Percentiles rank a stretch among this genome's conserved stretches.
Conservation (phyloP, 1,140 invertebrate species). For the Adelges cooleyi region DNA sequence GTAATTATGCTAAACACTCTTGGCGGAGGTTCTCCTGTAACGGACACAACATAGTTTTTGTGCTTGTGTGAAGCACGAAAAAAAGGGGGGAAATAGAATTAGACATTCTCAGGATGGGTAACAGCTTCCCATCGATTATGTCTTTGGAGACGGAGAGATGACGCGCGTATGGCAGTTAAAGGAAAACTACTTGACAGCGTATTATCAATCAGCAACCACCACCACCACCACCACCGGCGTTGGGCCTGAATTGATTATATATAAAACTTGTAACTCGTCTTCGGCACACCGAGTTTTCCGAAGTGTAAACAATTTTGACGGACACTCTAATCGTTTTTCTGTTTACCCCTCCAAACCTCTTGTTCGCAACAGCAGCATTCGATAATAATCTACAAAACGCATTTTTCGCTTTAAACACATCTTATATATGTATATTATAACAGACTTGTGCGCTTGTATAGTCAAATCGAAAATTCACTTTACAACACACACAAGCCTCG, state of each 20-base stretch:
- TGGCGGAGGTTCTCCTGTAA: neutral
- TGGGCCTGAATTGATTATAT: slow-evolving; percentile 17
- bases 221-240: neutral
- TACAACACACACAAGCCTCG: no score
- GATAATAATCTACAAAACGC: no score
- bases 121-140: neutral
- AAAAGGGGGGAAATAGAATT: neutral
- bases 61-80: neutral
- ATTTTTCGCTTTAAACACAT: no score
- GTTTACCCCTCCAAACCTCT: neutral
- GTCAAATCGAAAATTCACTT: no score
- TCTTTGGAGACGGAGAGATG: neutral
- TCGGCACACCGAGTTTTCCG: neutral
- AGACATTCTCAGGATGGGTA: neutral
- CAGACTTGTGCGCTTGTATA: neutral
- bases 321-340: slow-evolving; percentile 27
- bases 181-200: slow-evolving; percentile 5
- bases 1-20: no score
- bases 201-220: slow-evolving; percentile 20
- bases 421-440: neutral
- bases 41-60: neutral
- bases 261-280: slow-evolving; percentile 17
- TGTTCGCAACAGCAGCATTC: no score
- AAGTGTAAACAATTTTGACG: slow-evolving; percentile 22
- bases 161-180: neutral